phyloP scores from a whole-genome alignment of 2,113 vertebrate species.

The Coreoperca whiteheadi region DNA sequence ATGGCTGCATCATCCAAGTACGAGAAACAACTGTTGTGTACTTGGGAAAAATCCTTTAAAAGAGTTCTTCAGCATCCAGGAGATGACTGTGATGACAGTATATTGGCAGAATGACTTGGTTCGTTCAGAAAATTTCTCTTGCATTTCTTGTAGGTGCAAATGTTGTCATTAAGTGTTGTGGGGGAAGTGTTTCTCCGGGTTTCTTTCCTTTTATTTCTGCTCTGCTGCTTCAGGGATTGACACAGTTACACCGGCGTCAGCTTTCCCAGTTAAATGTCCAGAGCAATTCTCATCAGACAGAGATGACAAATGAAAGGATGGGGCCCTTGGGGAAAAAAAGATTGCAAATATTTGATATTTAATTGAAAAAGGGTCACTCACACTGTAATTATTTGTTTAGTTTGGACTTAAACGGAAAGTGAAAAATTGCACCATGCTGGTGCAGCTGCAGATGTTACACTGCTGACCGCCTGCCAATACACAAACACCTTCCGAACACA shows the following conservation, averaged over 20 bases:
- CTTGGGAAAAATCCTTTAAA: not conserved
- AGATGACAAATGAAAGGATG: not conserved
- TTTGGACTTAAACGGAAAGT: constrained; percentile 30
- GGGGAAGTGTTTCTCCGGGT: not conserved
- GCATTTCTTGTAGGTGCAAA: not conserved
- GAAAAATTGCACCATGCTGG: not conserved
- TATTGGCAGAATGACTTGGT: not conserved
- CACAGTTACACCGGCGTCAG: not conserved
- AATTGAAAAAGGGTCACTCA: constrained; percentile 16
- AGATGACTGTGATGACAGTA: not conserved
- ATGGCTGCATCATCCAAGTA: not conserved
- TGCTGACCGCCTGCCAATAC: constrained; percentile 16
- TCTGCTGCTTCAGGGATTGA: not conserved
- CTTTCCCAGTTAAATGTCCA: not conserved
- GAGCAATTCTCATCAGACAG: not conserved
- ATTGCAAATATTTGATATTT: not conserved
- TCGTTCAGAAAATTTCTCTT: not conserved
- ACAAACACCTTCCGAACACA: constrained; percentile 30
- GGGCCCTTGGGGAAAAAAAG: not conserved
- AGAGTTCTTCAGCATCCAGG: not conserved
- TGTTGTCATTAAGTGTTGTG: not conserved
- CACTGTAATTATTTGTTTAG: constrained; percentile 24
- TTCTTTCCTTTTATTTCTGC: not conserved
- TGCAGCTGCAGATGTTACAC: constrained; percentile 24
- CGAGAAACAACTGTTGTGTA: not conserved